Base-by-base conservation (phyloP, 2,888 invertebrate genomes). In the Hypercompe scribonia region DNA sequence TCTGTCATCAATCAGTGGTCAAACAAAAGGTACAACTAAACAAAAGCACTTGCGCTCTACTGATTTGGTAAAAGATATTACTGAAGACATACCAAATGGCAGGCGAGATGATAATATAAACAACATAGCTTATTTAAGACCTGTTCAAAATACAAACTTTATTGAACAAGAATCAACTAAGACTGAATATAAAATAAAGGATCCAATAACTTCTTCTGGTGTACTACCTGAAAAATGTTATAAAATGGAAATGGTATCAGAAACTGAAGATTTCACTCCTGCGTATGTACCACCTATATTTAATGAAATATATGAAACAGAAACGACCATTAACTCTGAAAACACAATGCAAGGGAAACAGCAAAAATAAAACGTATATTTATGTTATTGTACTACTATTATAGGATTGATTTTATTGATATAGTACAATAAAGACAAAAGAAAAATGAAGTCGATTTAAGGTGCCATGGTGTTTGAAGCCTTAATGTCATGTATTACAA, bases 201-300 rank as follows among this genome's bases (percentile, higher is more conserved):
- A 15, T 31, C 36, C 39, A 11, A 61, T 58, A 61, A 39, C 69
- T 31, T 28, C 39, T 31, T 21, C 18, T 1, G 36, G 36, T 18
- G 2, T 61, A 5, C 42, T 69, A 18, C 69, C 69, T 31, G 31
- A 61, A 39, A 39, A 64, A 33, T 65, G 70, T 34, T 58, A 50
- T 18, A 50, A 78, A 72, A 28, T 64, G 66, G 66, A 70, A 69
- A 39, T 69, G 18, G 61, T 69, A 4, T 21, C 39, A 31, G 61
- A 69, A 39, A 39, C 69, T 31, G 39, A 61, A 31, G 61, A 58
- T 31, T 42, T 31, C 28, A 34, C 70, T n/a, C 70, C 63, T 42
- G 64, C 70, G 18, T 54, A 66, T 70, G 61, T 61, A 61, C 69
- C 39, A 31, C 31, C 18, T 28, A 61, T 69, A 39, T 21, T 69